Percentiles rank a stretch among this genome's conserved stretches.
phyloP scores from a whole-genome alignment of 2,888 invertebrate genomes.

The Cheilosia grossa region DNA sequence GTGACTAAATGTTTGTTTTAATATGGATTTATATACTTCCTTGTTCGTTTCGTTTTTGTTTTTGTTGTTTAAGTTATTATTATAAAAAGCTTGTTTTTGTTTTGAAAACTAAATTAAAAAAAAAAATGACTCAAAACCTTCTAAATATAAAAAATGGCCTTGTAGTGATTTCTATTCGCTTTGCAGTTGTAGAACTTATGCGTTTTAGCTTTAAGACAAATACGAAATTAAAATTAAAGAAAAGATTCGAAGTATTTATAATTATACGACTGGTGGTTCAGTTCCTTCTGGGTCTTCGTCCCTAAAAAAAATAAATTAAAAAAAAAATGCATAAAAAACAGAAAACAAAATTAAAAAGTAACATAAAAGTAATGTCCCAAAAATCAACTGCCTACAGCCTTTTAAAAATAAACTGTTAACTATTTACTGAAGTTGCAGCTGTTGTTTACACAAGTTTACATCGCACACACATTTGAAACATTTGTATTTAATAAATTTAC shows the following conservation, averaged over 20 bases:
- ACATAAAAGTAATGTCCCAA: background rate
- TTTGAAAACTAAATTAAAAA: constrained; percentile 25
- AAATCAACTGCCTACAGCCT: background rate
- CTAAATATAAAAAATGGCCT: constrained; percentile 23
- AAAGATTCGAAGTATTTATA: constrained; percentile 44
- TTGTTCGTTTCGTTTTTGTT: constrained; percentile 50
- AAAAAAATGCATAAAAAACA: constrained; percentile 36
- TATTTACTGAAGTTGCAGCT: constrained; percentile 5
- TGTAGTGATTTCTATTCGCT: constrained; percentile 37
- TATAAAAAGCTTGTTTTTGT: constrained; percentile 67
- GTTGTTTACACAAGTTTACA: background rate
- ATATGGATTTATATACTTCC: constrained; percentile 44
- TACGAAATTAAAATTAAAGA: constrained; percentile 53
- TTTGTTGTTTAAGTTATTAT: constrained; percentile 56
- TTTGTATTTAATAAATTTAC: background rate
- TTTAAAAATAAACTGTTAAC: constrained; percentile 27
- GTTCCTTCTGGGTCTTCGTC: constrained; percentile 81
- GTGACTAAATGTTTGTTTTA: constrained; percentile 46
- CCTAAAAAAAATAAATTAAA: constrained; percentile 54
- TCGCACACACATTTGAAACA: background rate
- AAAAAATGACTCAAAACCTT: constrained; percentile 36
- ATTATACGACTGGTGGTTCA: constrained; percentile 83
- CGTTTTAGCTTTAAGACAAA: constrained; percentile 67
- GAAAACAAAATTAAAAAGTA: constrained; percentile 41
- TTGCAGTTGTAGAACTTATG: constrained; percentile 71